Conservation (phyloP, 2,797 vertebrate genomes). For the Amphiprion clarkii region DNA sequence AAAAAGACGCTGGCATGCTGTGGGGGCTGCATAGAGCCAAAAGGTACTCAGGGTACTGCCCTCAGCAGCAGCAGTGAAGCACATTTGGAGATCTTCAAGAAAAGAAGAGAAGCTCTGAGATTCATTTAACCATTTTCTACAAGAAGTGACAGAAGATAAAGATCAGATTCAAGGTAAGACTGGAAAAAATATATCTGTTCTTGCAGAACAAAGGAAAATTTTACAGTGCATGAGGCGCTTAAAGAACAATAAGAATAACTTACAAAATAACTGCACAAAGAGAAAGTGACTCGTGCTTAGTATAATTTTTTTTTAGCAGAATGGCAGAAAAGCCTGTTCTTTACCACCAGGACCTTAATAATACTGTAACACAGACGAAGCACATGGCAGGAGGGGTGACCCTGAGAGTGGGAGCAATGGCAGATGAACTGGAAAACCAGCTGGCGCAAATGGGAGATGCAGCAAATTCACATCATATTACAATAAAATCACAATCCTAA, state of each 20-base stretch:
- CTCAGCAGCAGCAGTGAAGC: constrained; percentile 40
- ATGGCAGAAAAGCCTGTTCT: constrained; percentile 2
- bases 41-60: constrained; percentile 36
- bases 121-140: constrained; percentile 36
- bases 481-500: background rate
- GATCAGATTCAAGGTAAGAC: constrained; percentile 70
- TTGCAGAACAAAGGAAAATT: background rate
- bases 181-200: background rate
- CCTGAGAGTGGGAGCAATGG: constrained; percentile 55
- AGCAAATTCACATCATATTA: background rate
- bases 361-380: constrained; percentile 45
- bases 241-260: no score
- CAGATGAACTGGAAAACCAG: constrained; percentile 17
- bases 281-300: background rate
- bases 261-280: no score
- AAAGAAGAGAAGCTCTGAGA: constrained; percentile 44
- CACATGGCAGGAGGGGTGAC: constrained; percentile 81
- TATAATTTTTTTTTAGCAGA: background rate
- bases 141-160: constrained; percentile 45
- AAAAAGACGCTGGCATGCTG: constrained; percentile 76
- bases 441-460: constrained; percentile 12
- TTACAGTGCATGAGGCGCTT: no score
- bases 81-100: constrained; percentile 41
- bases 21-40: constrained; percentile 52
- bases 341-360: background rate